phyloP scores from a whole-genome alignment of 2,888 invertebrate genomes.

The Molorchus minor region DNA sequence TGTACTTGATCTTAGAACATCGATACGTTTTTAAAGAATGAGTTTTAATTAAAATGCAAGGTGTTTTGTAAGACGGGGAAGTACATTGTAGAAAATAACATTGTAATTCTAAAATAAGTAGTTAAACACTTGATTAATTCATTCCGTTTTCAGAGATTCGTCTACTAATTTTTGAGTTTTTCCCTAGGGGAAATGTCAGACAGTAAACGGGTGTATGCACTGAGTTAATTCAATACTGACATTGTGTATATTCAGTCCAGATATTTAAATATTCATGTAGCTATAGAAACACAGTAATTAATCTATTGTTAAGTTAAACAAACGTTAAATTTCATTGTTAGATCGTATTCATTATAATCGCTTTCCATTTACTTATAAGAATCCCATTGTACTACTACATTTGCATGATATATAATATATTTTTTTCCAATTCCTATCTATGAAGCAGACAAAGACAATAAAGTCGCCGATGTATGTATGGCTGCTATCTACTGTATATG shows the following conservation, averaged over 20 bases:
- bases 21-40: too few relatives aligned
- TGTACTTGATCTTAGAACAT: too few relatives aligned
- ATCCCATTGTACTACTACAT: conserved; percentile 47
- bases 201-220: conserved; percentile 50
- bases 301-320: conserved; percentile 64
- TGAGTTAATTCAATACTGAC: conserved; percentile 59
- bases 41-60: too few relatives aligned
- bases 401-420: conserved; percentile 27
- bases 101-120: not conserved
- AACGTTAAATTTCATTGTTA: conserved; percentile 62
- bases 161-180: conserved; percentile 49
- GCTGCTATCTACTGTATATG: too few relatives aligned
- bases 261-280: conserved; percentile 62
- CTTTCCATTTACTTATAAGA: conserved; percentile 64
- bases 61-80: too few relatives aligned
- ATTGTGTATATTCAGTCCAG: conserved; percentile 58
- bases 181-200: conserved; percentile 44
- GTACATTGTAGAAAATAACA: too few relatives aligned
- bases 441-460: not conserved
- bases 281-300: conserved; percentile 64
- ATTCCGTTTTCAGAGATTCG: conserved; percentile 39
- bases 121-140: conserved; percentile 7
- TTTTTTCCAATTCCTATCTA: conserved; percentile 20
- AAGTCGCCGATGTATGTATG: too few relatives aligned
- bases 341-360: conserved; percentile 62